Evolutionary conservation across 2,797 vertebrate species (phyloP), one percentile per base, ranked within the genome.

Genomic region (Poecilia gillii): DNA sequence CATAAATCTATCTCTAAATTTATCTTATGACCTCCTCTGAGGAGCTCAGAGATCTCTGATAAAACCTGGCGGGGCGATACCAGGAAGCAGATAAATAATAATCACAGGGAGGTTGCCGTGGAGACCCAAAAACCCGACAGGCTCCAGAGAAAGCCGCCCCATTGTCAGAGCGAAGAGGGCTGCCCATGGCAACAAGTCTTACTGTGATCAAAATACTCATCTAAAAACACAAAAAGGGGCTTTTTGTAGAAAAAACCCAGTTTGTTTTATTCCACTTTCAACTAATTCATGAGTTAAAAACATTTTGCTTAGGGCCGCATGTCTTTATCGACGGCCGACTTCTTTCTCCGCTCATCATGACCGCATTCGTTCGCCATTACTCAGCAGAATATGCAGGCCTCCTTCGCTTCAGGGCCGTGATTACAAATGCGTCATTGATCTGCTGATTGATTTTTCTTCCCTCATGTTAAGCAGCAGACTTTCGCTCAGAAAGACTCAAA

Each of bases 401-500:
- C 70, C 86, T 74, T 78, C 75, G 88, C 84, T 86, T 85, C 28
- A 9, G 43, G 75, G 79, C 78, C 18, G 53, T 78, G 87, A 87
- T 89, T 88, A 90, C 82, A 73, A 82, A 88, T 76, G 68, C 6
- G 2, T 74, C 76, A 91, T 92, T 77, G 90, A 94, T 89, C 78
- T 49, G 73, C 1, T 82, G 46, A 91, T 86, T 66, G 85, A 86
- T 92, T 84, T 71, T 72, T 77, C 46, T 62, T 28, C 25, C 77
- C 66, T 80, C 71, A 13, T 62, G 73, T 75, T 72, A 86, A 82
- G 28, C n/a, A 74, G 82, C 43, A 80, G 2, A 62, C 81, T 71
- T 47, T 66, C 33, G 74, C 41, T 46, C n/a, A 75, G 62, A 81
- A 33, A 80, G 72, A 83, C 49, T 74, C 64, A 80, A 82, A 81